These are phyloP conservation scores for Stomatorhinus walkeri DNA, from an alignment of 2,797 vertebrate species.

Conservation along the genomic window DNA sequence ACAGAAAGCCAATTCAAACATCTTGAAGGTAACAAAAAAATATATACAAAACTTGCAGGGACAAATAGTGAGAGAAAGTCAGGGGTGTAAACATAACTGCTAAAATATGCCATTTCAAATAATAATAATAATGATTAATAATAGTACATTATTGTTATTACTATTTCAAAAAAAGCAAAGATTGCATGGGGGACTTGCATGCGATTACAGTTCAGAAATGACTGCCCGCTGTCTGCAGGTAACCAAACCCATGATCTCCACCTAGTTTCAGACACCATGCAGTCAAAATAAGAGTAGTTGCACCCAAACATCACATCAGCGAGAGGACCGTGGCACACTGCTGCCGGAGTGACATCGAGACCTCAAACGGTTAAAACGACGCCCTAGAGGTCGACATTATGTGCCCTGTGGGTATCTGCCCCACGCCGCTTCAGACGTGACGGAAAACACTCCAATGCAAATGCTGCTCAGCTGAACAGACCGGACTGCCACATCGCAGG, in stretches of 20 bases:
- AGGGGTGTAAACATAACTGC: not conserved
- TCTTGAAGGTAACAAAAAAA: not conserved
- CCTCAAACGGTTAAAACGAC: not conserved
- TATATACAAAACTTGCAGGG: not conserved
- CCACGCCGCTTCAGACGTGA: not conserved
- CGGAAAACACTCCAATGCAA: not conserved
- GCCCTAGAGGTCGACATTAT: not conserved
- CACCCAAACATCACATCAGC: not conserved
- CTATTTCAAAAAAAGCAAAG: not conserved
- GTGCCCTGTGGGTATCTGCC: not conserved
- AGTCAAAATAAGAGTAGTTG: not conserved
- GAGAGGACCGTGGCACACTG: not conserved
- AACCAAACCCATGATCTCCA: not conserved
- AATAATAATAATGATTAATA: not conserved
- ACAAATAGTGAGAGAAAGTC: not conserved
- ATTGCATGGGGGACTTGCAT: not conserved
- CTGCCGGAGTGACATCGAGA: not conserved
- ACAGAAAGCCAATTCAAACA: not conserved
- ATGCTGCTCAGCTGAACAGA: not conserved
- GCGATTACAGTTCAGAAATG: not conserved
- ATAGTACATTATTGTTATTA: not conserved
- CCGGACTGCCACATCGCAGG: not conserved
- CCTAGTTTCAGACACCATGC: not conserved
- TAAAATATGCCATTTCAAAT: not conserved
- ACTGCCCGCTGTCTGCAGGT: not conserved